These are phyloP conservation scores for Sinodicranocentrus sp. DNA, from an alignment of 2,888 invertebrate species.

Conservation along the genomic window DNA sequence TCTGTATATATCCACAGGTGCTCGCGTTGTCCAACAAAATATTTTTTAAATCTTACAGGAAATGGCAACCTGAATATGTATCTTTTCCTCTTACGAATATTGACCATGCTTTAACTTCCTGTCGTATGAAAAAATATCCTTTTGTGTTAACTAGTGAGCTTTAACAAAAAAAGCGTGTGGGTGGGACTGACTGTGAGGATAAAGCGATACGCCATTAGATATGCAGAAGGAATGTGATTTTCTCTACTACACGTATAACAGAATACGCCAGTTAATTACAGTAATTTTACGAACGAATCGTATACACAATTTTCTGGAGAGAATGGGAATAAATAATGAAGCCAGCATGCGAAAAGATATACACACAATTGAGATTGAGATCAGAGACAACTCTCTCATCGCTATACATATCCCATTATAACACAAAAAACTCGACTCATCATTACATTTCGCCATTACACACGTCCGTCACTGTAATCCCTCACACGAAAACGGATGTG, in stretches of 20 bases:
- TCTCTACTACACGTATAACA: too few species aligned
- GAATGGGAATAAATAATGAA: too few species aligned
- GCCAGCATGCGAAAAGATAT: too few species aligned
- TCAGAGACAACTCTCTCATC: too few species aligned
- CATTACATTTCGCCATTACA: too few species aligned
- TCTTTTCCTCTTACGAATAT: background rate
- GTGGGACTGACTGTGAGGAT: background rate
- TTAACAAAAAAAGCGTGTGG: constrained; percentile 1
- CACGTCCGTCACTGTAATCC: background rate
- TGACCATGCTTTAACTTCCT: background rate
- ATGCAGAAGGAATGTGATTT: constrained; percentile 20
- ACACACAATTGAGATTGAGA: constrained; percentile 21
- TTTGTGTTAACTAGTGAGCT: background rate
- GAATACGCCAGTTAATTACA: constrained; percentile 11
- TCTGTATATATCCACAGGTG: too few species aligned
- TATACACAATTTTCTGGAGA: constrained; percentile 21
- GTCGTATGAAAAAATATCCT: background rate
- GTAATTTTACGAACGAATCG: constrained; percentile 9
- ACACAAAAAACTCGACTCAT: too few species aligned
- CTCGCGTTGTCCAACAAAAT: too few species aligned
- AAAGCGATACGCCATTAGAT: constrained; percentile 29
- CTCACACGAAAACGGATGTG: constrained; percentile 56
- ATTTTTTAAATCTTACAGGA: constrained; percentile 54
- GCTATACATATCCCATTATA: too few species aligned
- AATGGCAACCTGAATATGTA: constrained; percentile 31